Evolutionary conservation across 2,113 vertebrate genomes (phyloP).

Genomic region (Thalassarche chlororhynchos): DNA sequence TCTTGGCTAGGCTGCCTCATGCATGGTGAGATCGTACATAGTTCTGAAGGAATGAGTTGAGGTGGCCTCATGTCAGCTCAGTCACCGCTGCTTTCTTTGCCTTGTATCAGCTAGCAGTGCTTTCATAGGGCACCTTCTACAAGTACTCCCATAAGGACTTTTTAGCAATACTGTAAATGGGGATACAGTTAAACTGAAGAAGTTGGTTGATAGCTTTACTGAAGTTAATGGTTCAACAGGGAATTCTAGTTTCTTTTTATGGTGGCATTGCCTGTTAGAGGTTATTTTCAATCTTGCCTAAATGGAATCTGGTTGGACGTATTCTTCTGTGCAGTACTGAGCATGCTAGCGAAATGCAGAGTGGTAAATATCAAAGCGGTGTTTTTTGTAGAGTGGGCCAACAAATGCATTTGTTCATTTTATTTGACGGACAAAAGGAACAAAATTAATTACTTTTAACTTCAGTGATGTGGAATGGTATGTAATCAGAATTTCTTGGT

Average conservation of each 20-base stretch:
- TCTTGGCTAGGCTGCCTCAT: neutral
- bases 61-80: neutral
- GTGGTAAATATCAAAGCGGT: neutral
- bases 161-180: neutral
- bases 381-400: neutral
- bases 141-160: neutral
- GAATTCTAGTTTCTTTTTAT: neutral
- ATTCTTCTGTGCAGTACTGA: neutral
- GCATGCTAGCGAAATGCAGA: neutral
- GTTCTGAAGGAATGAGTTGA: neutral
- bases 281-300: neutral
- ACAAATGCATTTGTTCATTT: neutral
- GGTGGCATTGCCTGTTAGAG: neutral
- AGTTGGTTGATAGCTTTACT: neutral
- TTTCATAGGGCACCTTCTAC: neutral
- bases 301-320: neutral
- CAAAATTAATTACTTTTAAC: neutral
- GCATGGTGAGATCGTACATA: fast-evolving
- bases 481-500: neutral
- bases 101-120: neutral
- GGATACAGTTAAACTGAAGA: neutral
- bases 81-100: neutral
- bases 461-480: neutral
- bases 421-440: neutral
- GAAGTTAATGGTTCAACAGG: neutral